Base-by-base conservation (phyloP, 2,797 vertebrate genomes). In the Coccyzus lansbergi region DNA sequence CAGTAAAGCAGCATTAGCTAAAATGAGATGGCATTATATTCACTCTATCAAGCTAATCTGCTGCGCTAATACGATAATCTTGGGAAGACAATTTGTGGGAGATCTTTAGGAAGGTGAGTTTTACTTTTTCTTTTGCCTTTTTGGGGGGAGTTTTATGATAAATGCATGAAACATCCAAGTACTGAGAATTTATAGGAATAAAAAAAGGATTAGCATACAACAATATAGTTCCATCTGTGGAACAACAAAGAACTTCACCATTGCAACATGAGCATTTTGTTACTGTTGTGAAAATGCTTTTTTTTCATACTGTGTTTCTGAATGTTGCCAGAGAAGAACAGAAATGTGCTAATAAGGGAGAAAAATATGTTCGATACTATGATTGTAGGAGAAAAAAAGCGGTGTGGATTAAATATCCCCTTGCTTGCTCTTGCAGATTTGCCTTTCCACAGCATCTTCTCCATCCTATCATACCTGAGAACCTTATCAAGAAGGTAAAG, bases 1-100 rank as follows among this genome's bases (percentile, higher is more conserved):
- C 67, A 55, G 58, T 77, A 88, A 95, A 83, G 89, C 62, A 86
- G 78, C 68, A 81, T 93, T 90, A 93, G 72, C 72, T 80, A 85
- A 90, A 94, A 83, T 48, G 60, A 87, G 86, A 93, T 60, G 2
- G 1, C 29, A 85, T 92, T 91, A 83, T 91, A 80, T 91, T 72
- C 46, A 44, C 34, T 67, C 76, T 91, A 38, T 83, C 65, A 68
- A 78, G 58, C 14, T 96, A 81, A 95, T 95, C 86, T 93, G 83
- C 65, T 49, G 31, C 52, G 52, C 53, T 94, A 92, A 94, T 86
- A 74, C 4, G 2, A 81, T 91, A 91, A 89, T 78, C 88, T 88
- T 72, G 82, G 34, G 81, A 83, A 76, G 82, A 86, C 42, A 87
- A 75, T 83, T 94, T 87, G 58, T 78, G 68, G 16, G 31, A 56